These are phyloP conservation scores for Saccostrea cuccullata DNA, from an alignment of 1,140 invertebrate species.

Conservation along the genomic window DNA sequence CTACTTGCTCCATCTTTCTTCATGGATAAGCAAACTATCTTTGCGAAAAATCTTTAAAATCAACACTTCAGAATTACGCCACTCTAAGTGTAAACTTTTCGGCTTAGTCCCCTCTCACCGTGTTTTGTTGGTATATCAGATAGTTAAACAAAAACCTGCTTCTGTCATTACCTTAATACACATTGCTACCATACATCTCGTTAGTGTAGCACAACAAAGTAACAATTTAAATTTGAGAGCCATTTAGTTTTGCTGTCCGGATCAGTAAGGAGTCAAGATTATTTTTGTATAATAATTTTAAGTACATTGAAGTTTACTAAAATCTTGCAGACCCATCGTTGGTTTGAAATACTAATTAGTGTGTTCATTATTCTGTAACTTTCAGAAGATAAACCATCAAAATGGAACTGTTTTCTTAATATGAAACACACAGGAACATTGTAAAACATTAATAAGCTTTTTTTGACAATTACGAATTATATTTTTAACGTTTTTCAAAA, in stretches of 20 bases:
- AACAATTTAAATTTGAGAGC: not conserved
- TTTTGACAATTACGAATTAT: no score
- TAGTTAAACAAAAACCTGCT: not conserved
- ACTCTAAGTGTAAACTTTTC: conserved; percentile 21
- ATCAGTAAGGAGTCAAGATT: not conserved
- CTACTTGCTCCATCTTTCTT: no score
- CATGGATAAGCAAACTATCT: not conserved
- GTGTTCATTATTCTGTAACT: no score
- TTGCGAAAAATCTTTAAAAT: conserved; percentile 1
- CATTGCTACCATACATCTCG: not conserved
- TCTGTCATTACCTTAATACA: not conserved
- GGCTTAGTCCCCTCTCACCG: not conserved
- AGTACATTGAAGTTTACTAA: no score
- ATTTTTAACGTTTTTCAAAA: no score
- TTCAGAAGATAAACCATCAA: no score
- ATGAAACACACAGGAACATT: no score
- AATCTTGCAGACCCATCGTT: no score
- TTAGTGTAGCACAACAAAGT: not conserved
- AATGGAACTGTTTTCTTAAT: no score
- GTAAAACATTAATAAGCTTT: no score
- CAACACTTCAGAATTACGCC: not conserved
- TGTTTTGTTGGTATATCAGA: not conserved
- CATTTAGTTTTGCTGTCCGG: not conserved
- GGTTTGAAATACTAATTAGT: no score
- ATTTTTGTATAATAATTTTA: not conserved